Evolutionary conservation across 2,888 invertebrate genomes (phyloP), one percentile per base, ranked within the genome.

Genomic region (Bombylius discolor): DNA sequence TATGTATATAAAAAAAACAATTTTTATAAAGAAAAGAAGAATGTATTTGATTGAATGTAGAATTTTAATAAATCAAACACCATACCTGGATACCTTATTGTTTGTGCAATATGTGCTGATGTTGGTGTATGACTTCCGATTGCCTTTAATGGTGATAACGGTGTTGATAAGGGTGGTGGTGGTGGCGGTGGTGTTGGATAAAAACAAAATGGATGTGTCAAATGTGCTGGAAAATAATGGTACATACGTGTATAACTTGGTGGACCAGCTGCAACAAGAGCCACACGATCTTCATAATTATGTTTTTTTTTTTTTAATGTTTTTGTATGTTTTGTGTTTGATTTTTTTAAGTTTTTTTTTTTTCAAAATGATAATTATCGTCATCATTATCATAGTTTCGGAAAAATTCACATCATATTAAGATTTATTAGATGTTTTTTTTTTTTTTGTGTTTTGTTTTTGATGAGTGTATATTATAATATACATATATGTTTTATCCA

Each of bases 241-340:
- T 78, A 78, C 74, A 79, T 77, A 71, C 80, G 77, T 69, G 79
- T 79, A 74, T 81, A 81, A 70, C 79, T 79, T 63, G 80, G 79
- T 64, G 79, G 80, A 65, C 80, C 77, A 63, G 79, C 77, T 61
- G 77, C 78, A 63, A 80, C 80, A 67, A 82, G 74, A 64, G 81
- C 81, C 68, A 82, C 78, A 64, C 80, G 80, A 80, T 83, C 83
- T 83, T 42, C 12, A 42, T 5, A 3, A 42, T 11, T 11, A 5
- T 11, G 11, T 42, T 11, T 42, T 11, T 42, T 11, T 42, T 11
- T 36, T 7, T 36, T 36, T 36, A 4, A 44, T 44, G 44, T 12
- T 8, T 36, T 7, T 36, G 34, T 36, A 36, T 36, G 34, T 36
- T 23, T 23, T 23, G 23, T 23, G 23, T 23, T 23, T 23, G 23